Conservation (phyloP, 2,888 invertebrate genomes). For the Hecatera dysodea region DNA sequence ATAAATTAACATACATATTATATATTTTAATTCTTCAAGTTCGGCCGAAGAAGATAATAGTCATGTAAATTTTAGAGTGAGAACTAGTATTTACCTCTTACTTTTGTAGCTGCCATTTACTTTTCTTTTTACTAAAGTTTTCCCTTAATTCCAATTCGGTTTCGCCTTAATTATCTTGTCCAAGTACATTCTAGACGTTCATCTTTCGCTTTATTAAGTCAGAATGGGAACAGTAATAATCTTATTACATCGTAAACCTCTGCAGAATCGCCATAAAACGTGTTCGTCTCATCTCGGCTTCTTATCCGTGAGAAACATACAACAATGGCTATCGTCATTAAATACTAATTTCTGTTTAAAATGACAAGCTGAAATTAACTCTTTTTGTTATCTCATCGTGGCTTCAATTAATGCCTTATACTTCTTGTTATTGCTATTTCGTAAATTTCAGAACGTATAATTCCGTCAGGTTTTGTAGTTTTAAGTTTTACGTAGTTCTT, state of each 20-base stretch:
- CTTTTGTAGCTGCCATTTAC: slow-evolving; percentile 20
- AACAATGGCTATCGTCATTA: slow-evolving; percentile 78
- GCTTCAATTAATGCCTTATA: slow-evolving; percentile 61
- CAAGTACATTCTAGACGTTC: slow-evolving; percentile 44
- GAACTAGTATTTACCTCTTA: slow-evolving; percentile 30
- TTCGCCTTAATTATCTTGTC: slow-evolving; percentile 43
- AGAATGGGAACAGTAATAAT: slow-evolving; percentile 62
- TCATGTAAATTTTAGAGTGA: slow-evolving; percentile 35
- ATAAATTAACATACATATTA: slow-evolving; percentile 1
- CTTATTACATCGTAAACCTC: slow-evolving; percentile 68
- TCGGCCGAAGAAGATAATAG: slow-evolving; percentile 33
- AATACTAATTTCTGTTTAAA: slow-evolving; percentile 75
- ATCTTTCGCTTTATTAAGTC: slow-evolving; percentile 52
- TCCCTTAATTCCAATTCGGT: slow-evolving; percentile 36
- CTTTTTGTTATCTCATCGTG: slow-evolving; percentile 69
- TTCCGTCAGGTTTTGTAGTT: slow-evolving; percentile 43
- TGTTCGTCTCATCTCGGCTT: slow-evolving; percentile 56
- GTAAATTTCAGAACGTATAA: slow-evolving; percentile 30
- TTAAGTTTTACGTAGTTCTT: slow-evolving; percentile 44
- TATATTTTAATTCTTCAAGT: slow-evolving; percentile 21
- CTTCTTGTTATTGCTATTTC: slow-evolving; percentile 42
- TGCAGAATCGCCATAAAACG: slow-evolving; percentile 65
- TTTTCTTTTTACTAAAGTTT: slow-evolving; percentile 24
- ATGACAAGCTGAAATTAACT: slow-evolving; percentile 75
- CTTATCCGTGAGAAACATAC: slow-evolving; percentile 76